Evolutionary conservation across 2,113 vertebrate genomes (phyloP).

Genomic region (Notiomystis cincta): DNA sequence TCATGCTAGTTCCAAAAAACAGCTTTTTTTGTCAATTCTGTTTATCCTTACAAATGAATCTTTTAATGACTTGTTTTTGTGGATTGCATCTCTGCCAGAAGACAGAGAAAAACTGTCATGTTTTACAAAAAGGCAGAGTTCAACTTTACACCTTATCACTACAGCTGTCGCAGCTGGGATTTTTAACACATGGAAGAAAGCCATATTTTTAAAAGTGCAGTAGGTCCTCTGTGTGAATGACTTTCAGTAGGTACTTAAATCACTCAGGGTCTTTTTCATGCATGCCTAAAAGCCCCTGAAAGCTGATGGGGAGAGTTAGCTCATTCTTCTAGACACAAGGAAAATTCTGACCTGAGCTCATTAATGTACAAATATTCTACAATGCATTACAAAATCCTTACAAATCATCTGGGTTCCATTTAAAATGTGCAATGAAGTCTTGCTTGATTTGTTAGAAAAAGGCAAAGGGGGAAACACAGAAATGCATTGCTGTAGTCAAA

Average conservation of each 20-base stretch:
- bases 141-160: neutral
- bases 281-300: neutral
- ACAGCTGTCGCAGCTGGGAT: neutral
- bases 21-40: conserved; percentile 18
- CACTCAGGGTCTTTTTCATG: neutral
- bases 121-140: neutral
- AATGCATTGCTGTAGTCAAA: neutral
- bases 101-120: neutral
- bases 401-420: neutral
- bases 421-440: neutral
- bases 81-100: neutral
- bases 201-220: neutral
- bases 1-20: neutral
- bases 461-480: neutral
- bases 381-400: neutral
- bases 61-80: conserved; percentile 46
- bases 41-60: conserved; percentile 12
- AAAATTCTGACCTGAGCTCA: neutral
- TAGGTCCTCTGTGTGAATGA: neutral
- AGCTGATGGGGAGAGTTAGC: neutral
- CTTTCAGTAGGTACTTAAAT: neutral
- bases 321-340: neutral
- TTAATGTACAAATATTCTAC: neutral
- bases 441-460: neutral
- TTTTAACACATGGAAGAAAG: neutral